phyloP scores from a whole-genome alignment of 2,797 vertebrate genomes.

The Chelon auratus region DNA sequence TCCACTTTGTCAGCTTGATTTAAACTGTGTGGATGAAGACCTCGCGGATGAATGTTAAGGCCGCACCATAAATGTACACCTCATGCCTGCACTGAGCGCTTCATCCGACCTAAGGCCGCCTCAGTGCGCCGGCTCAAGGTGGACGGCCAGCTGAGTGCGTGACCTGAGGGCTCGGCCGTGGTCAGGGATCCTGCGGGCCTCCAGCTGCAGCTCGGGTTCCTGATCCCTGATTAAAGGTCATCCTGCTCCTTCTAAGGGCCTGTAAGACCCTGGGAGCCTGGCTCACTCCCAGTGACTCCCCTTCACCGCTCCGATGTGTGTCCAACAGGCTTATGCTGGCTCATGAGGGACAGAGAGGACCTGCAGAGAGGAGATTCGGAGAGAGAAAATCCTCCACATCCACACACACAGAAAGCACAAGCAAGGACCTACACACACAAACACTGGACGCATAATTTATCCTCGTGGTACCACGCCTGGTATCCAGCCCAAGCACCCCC shows the following conservation, averaged over 20 bases:
- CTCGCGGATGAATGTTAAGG: slow-evolving; percentile 44
- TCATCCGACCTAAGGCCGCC: slow-evolving; percentile 60
- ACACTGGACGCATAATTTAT: slow-evolving; percentile 64
- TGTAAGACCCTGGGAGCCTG: slow-evolving; percentile 79
- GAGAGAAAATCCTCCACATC: slow-evolving; percentile 77
- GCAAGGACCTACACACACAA: slow-evolving; percentile 48
- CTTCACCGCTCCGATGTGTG: slow-evolving; percentile 80
- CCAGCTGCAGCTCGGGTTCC: slow-evolving; percentile 77
- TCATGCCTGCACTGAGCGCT: slow-evolving; percentile 74
- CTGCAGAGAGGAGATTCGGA: slow-evolving; percentile 77
- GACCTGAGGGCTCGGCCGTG: slow-evolving; percentile 65
- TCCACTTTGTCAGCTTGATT: neutral
- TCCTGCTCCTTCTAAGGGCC: slow-evolving; percentile 79
- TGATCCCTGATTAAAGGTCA: slow-evolving; percentile 88
- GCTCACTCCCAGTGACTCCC: slow-evolving; percentile 70
- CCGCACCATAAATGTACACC: slow-evolving; percentile 66
- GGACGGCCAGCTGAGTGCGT: slow-evolving; percentile 64
- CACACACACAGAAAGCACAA: slow-evolving; percentile 47
- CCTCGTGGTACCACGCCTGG: slow-evolving; percentile 62
- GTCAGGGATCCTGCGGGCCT: slow-evolving; percentile 65
- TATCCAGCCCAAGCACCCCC: slow-evolving; percentile 62
- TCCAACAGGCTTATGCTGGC: slow-evolving; percentile 87
- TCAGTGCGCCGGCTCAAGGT: slow-evolving; percentile 43
- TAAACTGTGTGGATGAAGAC: slow-evolving; percentile 47
- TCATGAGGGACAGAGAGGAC: slow-evolving; percentile 78